These are phyloP conservation scores for Zaprionus kolodkinae DNA, from an alignment of 1,140 invertebrate species.

Conservation along the genomic window DNA sequence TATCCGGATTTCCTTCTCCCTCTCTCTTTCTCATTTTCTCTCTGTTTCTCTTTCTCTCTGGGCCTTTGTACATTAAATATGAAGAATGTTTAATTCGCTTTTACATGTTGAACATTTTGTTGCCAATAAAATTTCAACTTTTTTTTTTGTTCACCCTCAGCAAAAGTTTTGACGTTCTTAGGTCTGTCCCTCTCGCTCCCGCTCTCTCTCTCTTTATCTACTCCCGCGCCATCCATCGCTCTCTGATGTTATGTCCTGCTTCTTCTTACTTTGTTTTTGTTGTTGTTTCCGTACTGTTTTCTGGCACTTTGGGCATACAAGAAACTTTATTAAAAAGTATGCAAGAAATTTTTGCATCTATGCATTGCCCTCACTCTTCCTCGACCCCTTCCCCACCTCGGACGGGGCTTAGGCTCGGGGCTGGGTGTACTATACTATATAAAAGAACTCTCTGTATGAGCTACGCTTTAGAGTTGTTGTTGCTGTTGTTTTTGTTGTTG, in stretches of 20 bases:
- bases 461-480: conserved; percentile 2
- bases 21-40: background rate
- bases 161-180: conserved; percentile 58
- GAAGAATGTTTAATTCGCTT: conserved; percentile 45
- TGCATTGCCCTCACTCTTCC: conserved; percentile 23
- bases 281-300: conserved; percentile 42
- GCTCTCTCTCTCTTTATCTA: conserved; percentile 33
- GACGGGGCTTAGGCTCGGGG: background rate
- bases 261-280: conserved; percentile 27
- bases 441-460: conserved; percentile 17
- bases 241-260: background rate
- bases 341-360: conserved; percentile 70
- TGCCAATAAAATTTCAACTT: conserved; percentile 70
- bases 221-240: background rate
- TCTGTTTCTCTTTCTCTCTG: background rate
- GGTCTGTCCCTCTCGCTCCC: conserved; percentile 13
- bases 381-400: background rate
- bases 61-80: conserved; percentile 27
- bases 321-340: conserved; percentile 80
- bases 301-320: conserved; percentile 72
- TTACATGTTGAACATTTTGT: conserved; percentile 56
- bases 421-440: background rate
- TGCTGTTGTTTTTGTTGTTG: conserved; percentile 18
- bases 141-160: conserved; percentile 4
- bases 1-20: background rate